A percentile compares a stretch with the other conserved stretches of the same genome.
These are phyloP conservation scores for Dasyurus viverrinus DNA, from an alignment of 2,113 vertebrate genomes.

Conservation along the genomic window DNA sequence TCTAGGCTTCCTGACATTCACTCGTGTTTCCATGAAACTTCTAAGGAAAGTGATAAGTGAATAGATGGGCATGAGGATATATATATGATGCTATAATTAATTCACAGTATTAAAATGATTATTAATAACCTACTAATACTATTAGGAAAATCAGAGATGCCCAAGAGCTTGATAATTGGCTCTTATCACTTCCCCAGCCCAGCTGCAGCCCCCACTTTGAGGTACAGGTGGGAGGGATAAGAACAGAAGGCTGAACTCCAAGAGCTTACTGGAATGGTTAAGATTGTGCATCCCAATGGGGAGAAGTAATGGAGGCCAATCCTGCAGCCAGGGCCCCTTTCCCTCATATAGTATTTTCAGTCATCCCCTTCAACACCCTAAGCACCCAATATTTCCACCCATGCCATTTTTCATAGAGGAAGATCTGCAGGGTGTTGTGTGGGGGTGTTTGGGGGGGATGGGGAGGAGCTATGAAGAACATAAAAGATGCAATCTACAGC, in stretches of 20 bases:
- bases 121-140: slow-evolving; percentile 33
- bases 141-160: slow-evolving; percentile 50
- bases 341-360: not conserved
- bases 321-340: not conserved
- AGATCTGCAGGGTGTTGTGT: not conserved
- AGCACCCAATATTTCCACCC: not conserved
- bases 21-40: slow-evolving; percentile 30
- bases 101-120: slow-evolving; percentile 3
- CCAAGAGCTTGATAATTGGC: not conserved
- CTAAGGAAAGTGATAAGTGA: not conserved
- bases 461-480: slow-evolving; percentile 66
- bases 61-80: slow-evolving; percentile 10
- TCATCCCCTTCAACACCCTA: not conserved
- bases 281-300: not conserved
- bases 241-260: not conserved
- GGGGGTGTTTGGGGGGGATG: slow-evolving; percentile 50
- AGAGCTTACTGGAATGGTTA: not conserved
- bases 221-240: not conserved
- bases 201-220: not conserved
- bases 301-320: not conserved
- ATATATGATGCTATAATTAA: not conserved
- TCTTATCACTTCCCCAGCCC: not conserved
- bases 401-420: not conserved
- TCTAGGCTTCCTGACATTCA: not conserved
- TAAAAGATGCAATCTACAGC: slow-evolving; percentile 77